phyloP scores from a whole-genome alignment of 2,113 vertebrate species.

The Hippopotamus amphibius region DNA sequence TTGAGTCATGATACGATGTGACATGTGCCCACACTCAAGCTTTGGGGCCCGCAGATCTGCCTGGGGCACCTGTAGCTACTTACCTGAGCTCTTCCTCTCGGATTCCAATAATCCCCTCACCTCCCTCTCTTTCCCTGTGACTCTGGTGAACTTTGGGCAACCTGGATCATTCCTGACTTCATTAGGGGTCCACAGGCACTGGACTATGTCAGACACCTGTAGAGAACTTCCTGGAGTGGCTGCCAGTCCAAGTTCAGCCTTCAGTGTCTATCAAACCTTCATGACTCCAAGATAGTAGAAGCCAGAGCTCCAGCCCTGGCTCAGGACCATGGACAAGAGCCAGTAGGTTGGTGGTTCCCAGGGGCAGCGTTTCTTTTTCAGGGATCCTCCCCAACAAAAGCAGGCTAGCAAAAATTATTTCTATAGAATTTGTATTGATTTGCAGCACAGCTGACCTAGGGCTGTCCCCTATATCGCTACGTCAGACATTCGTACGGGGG shows the following conservation, averaged over 20 bases:
- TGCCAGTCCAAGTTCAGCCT: not conserved
- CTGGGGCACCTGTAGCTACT: not conserved
- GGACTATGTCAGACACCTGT: not conserved
- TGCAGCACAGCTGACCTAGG: not conserved
- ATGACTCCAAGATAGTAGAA: not conserved
- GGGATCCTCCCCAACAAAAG: not conserved
- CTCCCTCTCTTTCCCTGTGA: not conserved
- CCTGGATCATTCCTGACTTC: not conserved
- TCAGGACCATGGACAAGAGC: not conserved
- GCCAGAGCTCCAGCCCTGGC: not conserved
- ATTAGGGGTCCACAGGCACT: not conserved
- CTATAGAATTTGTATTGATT: not conserved
- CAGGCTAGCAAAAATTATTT: not conserved
- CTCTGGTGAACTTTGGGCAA: not conserved
- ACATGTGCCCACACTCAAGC: rapidly evolving
- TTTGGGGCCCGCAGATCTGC: not conserved
- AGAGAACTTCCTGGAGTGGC: not conserved
- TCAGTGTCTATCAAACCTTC: not conserved
- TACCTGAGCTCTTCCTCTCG: not conserved
- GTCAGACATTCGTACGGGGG: not conserved
- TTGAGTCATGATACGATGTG: not conserved
- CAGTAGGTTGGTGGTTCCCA: not conserved
- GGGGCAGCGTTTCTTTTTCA: not conserved
- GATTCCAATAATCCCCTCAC: not conserved
- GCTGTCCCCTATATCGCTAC: not conserved